These are phyloP conservation scores for Gambusia holbrooki DNA, from an alignment of 2,113 vertebrate species.

Conservation along the genomic window DNA sequence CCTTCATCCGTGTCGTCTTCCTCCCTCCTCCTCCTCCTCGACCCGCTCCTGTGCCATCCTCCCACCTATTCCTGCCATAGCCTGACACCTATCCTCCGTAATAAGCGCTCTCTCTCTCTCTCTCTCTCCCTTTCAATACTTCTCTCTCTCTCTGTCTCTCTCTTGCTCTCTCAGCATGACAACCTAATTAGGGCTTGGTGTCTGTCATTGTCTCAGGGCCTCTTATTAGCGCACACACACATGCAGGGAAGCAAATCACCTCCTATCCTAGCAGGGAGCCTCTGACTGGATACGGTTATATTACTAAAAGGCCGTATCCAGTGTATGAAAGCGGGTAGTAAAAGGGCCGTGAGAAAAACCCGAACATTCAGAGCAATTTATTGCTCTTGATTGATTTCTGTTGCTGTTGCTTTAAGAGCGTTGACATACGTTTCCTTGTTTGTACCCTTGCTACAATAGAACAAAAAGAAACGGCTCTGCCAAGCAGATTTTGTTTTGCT, in stretches of 20 bases:
- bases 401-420: neutral
- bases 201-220: constrained; percentile 76
- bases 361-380: constrained; percentile 15
- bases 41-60: constrained; percentile 37
- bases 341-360: neutral
- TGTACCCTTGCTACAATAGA: neutral
- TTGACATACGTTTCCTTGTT: neutral
- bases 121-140: constrained; percentile 24
- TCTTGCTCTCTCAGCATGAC: constrained; percentile 68
- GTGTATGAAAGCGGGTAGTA: constrained; percentile 2
- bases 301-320: constrained; percentile 22
- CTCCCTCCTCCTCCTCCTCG: constrained; percentile 1
- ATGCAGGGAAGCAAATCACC: constrained; percentile 34
- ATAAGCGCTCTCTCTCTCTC: constrained; percentile 68
- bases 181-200: constrained; percentile 78
- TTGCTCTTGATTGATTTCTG: constrained; percentile 1
- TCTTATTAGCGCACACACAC: constrained; percentile 67
- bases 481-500: constrained; percentile 1
- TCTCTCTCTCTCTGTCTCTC: constrained; percentile 31
- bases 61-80: constrained; percentile 68
- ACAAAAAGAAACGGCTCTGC: neutral
- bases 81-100: constrained; percentile 75
- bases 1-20: constrained; percentile 35
- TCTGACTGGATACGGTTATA: constrained; percentile 45
- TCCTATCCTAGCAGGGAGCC: constrained; percentile 19